Evolutionary conservation across 2,888 invertebrate species (phyloP).

Genomic region (Epistrophe eligans): DNA sequence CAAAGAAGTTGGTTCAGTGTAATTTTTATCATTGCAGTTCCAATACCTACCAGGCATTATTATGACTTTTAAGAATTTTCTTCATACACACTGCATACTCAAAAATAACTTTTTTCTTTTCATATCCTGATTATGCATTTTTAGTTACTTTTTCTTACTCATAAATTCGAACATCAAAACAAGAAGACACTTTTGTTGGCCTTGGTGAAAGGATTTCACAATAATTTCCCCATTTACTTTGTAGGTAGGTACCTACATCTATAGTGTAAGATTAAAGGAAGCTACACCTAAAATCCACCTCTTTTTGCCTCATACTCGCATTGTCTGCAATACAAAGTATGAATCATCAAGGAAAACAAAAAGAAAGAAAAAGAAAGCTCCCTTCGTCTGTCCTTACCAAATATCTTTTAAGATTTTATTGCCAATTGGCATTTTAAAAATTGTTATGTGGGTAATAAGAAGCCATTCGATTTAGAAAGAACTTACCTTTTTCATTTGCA

Average conservation of each 20-base stretch:
- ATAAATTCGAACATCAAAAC: background rate
- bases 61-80: no score
- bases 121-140: background rate
- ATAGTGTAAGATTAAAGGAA: slow-evolving; percentile 13
- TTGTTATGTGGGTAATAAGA: background rate
- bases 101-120: no score
- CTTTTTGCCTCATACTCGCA: slow-evolving; percentile 17
- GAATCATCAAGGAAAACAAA: slow-evolving; percentile 53
- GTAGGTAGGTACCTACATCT: background rate
- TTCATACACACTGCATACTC: no score
- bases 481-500: slow-evolving; percentile 95
- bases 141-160: background rate
- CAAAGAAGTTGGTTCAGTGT: no score
- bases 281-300: slow-evolving; percentile 33
- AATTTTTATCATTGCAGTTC: no score
- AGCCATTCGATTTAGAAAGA: background rate
- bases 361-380: slow-evolving; percentile 13
- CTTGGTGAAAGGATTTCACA: slow-evolving; percentile 2
- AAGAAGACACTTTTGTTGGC: no score
- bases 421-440: slow-evolving; percentile 8
- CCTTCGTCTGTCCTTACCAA: background rate
- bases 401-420: background rate
- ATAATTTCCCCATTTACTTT: slow-evolving; percentile 2
- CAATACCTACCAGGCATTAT: no score
- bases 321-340: slow-evolving; percentile 37